These are phyloP conservation scores for Chiloscyllium plagiosum DNA, from an alignment of 2,113 vertebrate genomes.

Conservation along the genomic window DNA sequence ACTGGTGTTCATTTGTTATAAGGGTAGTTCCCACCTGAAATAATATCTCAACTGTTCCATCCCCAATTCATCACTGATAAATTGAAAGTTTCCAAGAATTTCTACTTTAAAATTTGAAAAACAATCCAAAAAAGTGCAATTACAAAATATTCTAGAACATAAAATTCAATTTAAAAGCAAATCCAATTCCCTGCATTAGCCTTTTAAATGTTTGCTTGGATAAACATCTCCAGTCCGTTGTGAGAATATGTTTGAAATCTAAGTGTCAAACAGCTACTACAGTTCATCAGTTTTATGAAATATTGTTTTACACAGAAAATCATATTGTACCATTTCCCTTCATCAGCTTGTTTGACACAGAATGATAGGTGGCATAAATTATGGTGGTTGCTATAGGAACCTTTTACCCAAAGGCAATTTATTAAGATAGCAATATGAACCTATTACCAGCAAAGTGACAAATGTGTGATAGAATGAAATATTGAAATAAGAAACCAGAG, in stretches of 20 bases:
- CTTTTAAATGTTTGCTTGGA: neutral
- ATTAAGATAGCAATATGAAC: neutral
- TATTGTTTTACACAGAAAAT: conserved; percentile 5
- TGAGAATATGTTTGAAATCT: neutral
- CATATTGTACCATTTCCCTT: neutral
- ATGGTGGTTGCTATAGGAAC: neutral
- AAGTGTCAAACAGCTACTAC: neutral
- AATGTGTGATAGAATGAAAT: neutral
- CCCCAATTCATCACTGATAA: neutral
- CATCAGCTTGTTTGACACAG: neutral
- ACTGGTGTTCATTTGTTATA: too few species aligned
- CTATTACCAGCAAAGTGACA: conserved; percentile 19
- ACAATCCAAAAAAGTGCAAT: neutral
- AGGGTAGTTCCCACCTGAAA: too few species aligned
- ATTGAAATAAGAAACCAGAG: neutral
- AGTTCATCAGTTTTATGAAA: neutral
- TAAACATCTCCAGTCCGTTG: neutral
- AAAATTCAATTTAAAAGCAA: neutral
- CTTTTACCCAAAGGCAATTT: conserved; percentile 4
- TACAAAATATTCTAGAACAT: neutral
- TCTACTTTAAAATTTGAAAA: neutral
- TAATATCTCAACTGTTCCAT: neutral
- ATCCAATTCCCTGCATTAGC: neutral
- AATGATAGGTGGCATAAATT: neutral
- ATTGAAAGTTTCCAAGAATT: neutral